Evolutionary conservation across 1,140 invertebrate genomes (phyloP).

Genomic region (Drosophila rufa): DNA sequence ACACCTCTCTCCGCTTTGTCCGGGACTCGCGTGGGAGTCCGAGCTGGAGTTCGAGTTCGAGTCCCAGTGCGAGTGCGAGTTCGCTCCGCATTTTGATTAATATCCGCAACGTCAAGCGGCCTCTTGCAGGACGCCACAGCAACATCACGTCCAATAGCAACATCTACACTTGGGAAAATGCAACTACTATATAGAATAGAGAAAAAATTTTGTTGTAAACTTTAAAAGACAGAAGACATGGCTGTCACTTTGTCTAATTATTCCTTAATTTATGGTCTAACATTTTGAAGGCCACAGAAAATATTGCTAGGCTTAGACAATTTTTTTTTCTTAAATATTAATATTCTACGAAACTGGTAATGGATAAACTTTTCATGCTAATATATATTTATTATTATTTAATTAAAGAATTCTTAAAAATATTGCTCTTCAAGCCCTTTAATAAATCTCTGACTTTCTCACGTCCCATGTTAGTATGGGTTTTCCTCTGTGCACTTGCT

Average conservation of each 20-base stretch:
- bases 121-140: conserved; percentile 30
- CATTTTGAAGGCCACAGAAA: background rate
- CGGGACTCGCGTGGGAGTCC: conserved; percentile 33
- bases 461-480: background rate
- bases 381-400: background rate
- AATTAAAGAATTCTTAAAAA: background rate
- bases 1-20: conserved; percentile 41
- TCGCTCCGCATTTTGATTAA: conserved; percentile 72
- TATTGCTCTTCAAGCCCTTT: background rate
- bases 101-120: conserved; percentile 69
- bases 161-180: background rate
- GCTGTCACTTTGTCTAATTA: too few species aligned
- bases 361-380: too few species aligned
- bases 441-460: background rate
- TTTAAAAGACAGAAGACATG: too few species aligned
- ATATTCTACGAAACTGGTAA: too few species aligned
- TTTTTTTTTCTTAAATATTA: too few species aligned
- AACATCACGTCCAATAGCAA: conserved; percentile 25
- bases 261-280: background rate
- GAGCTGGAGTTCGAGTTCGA: conserved; percentile 4
- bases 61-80: conserved; percentile 18
- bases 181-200: background rate
- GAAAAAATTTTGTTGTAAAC: background rate
- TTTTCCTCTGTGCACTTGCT: background rate
- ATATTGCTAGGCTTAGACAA: background rate